Evolutionary conservation across 2,113 vertebrate genomes (phyloP), one percentile per base, ranked within the genome.

Genomic region (Pygoscelis antarcticus): DNA sequence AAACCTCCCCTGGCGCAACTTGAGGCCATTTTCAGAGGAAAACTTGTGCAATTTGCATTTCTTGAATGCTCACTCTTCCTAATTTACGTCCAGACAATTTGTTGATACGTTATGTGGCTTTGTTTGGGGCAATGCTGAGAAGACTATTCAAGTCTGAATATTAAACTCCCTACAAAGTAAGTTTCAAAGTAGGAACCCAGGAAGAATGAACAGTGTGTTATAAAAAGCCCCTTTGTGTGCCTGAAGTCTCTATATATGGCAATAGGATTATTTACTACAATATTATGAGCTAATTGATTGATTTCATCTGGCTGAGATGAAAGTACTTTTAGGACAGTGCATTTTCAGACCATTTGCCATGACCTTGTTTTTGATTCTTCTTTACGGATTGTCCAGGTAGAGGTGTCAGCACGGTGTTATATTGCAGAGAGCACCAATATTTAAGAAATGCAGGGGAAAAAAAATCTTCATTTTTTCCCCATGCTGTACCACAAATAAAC

Each of bases 121-220:
- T 96, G n/a, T 96, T 96, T 95, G 78, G 87, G 92, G 89, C 71
- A 94, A 89, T 18, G 16, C 78, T 89, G 89, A 61, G 26, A 84
- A 90, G 76, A 82, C 15, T 91, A 29, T 92, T 96, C 29, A 81
- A 69, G 83, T 88, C 91, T 65, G 79, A 97, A 88, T 93, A 62
- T 87, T 96, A 86, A 97, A 85, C 19, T 96, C 22, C 44, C 55
- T 47, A 58, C 84, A 93, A 94, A 95, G 57, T 92, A 70, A 88
- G 87, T 93, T 97, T 96, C 30, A 62, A 89, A 97, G 90, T 68
- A 93, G 83, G 93, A 96, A 44, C 64, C 64, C 75, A 34, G 58
- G 86, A 91, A 81, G 49, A 95, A 92, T 74, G 71, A 95, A 42
- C 40, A 87, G 10, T 23, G 7, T 70, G 36, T 92, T 96, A 77